Conservation (phyloP, 2,888 invertebrate species). For the Scrobipalpa atriplicella region DNA sequence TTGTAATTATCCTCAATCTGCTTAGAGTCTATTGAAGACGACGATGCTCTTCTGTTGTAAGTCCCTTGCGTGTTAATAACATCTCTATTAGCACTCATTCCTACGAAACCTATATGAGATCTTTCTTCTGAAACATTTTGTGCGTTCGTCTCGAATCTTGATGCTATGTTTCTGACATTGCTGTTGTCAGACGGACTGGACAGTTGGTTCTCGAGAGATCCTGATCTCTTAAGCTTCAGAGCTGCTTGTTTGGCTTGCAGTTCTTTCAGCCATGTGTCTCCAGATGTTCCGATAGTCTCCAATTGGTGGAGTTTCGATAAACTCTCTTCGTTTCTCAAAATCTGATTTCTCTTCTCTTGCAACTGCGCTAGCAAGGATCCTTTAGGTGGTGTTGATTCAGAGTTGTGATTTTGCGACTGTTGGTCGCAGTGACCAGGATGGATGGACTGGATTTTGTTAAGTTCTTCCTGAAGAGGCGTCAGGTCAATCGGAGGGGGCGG, state of each 20-base stretch:
- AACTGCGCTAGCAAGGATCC: slow-evolving; percentile 83
- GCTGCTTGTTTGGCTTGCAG: slow-evolving; percentile 90
- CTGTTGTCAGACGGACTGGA: slow-evolving; percentile 67
- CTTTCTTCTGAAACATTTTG: slow-evolving; percentile 64
- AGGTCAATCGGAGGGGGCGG: slow-evolving; percentile 91
- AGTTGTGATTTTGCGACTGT: slow-evolving; percentile 51
- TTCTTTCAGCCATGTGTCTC: slow-evolving; percentile 89
- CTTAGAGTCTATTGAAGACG: slow-evolving; percentile 72
- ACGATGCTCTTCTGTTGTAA: slow-evolving; percentile 67
- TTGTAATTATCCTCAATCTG: slow-evolving; percentile 69
- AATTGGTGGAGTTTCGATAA: slow-evolving; percentile 54
- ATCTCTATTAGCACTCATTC: slow-evolving; percentile 73
- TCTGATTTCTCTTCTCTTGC: slow-evolving; percentile 85
- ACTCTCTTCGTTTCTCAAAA: slow-evolving; percentile 75
- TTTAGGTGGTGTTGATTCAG: slow-evolving; percentile 61
- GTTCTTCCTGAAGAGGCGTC: slow-evolving; percentile 84
- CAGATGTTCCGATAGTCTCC: slow-evolving; percentile 56
- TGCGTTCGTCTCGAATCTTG: slow-evolving; percentile 86
- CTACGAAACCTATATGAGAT: slow-evolving; percentile 70
- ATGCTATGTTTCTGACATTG: slow-evolving; percentile 90
- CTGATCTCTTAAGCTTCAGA: slow-evolving; percentile 68
- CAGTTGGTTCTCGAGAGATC: slow-evolving; percentile 66
- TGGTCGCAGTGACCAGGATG: slow-evolving; percentile 35
- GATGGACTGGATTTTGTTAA: slow-evolving; percentile 71
- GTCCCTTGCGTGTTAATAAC: slow-evolving; percentile 67